Base-by-base conservation (phyloP, 35 echinoderm and acorn worm genomes). In the Amphiura filiformis region DNA sequence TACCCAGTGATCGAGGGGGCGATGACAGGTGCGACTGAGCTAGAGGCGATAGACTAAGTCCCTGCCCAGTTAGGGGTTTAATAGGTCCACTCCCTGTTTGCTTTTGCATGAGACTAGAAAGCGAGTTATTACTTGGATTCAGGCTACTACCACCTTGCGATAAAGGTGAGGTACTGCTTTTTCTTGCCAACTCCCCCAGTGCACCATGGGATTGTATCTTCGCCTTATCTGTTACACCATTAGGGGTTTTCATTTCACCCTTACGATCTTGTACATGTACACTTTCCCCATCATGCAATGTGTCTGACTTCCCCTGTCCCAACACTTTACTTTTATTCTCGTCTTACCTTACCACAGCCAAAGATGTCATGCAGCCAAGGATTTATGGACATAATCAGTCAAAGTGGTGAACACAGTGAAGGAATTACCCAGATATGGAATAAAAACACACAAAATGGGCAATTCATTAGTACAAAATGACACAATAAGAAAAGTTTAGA, bases 311-410 rank as follows among this genome's bases (percentile, higher is more conserved):
- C 39, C 76, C 75, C 75, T 80, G 57, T 57, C 23, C 75, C 76
- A 81, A 47, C 4, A 26, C 35, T 14, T 15, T 87, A 80, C 65
- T 81, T 76, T 83, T 39, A 83, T 70, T 88, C 76, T 85, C 87
- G 84, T 83, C 93, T 95, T 95, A 95, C 93, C 93, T 95, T 95
- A 91, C 93, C 90, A 41, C 82, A 82, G 93, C 93, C 89, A 84
- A 91, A 61, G 86, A 83, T 80, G 79, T 36, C 78, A 86, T 86
- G 82, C 84, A 76, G 34, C 38, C 37, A 80, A 92, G n/a, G 31
- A 76, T 57, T 42, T 64, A 84, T 89, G 75, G 75, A 35, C 17
- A 38, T 37, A 39, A 32, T 76, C 37, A 84, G 77, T 86, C 38
- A 78, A 88, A 23, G 87, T 80, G 80, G 35, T 83, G 36, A 86